Percentiles rank a stretch among this genome's conserved stretches.
Evolutionary conservation across 2,797 vertebrate genomes (phyloP).

Genomic region (Amphiprion clarkii): DNA sequence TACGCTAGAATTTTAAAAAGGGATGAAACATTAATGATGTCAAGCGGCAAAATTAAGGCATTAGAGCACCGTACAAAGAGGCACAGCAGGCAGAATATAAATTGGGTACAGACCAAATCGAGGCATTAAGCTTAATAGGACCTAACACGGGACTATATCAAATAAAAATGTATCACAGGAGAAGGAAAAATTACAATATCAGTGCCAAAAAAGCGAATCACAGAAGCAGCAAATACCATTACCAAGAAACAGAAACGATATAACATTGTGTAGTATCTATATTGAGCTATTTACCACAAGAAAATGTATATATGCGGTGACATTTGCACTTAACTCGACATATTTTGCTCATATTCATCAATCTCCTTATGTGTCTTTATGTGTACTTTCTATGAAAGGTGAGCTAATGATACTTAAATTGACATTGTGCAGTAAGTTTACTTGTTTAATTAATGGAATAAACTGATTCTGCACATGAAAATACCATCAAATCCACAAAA

Average conservation of each 20-base stretch:
- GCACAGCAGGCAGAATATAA: conserved; percentile 25
- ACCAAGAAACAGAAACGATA: background rate
- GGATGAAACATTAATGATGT: conserved; percentile 36
- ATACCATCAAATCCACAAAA: too few species aligned
- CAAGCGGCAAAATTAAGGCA: conserved; percentile 17
- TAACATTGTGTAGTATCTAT: too few species aligned
- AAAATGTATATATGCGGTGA: background rate
- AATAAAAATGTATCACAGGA: conserved; percentile 18
- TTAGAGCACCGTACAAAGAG: conserved; percentile 39
- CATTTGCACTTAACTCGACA: background rate
- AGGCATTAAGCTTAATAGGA: conserved; percentile 42
- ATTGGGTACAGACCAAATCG: conserved; percentile 22
- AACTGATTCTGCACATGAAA: too few species aligned
- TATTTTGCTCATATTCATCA: too few species aligned
- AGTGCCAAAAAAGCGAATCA: background rate
- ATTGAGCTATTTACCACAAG: too few species aligned
- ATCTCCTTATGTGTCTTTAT: too few species aligned
- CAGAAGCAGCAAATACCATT: background rate
- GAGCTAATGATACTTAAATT: too few species aligned
- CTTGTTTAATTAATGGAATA: too few species aligned
- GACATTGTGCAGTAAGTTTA: too few species aligned
- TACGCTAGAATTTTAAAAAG: conserved; percentile 15
- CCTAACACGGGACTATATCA: conserved; percentile 15
- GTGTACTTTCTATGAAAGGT: too few species aligned
- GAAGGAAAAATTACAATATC: background rate